Percentiles rank a stretch among this genome's conserved stretches.
Conservation (phyloP, 2,113 vertebrate genomes). For the Empidonax traillii region DNA sequence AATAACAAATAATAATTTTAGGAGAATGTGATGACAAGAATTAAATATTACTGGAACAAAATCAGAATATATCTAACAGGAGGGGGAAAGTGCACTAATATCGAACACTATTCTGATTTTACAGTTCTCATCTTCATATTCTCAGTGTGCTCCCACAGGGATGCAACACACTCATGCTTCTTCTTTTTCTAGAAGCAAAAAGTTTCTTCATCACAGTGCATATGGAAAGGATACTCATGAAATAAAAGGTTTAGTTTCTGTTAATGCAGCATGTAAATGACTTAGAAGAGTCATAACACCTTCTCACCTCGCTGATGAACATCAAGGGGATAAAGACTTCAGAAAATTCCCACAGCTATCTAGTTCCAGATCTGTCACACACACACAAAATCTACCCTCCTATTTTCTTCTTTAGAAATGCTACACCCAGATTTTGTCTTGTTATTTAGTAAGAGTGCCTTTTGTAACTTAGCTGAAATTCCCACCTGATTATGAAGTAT, state of each 20-base stretch:
- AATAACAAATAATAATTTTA: background rate
- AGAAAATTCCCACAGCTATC: background rate
- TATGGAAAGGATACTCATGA: background rate
- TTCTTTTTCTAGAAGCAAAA: background rate
- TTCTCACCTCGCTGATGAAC: background rate
- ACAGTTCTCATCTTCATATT: background rate
- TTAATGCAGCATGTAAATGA: background rate
- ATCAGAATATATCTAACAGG: accelerated
- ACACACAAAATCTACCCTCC: background rate
- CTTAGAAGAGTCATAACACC: background rate
- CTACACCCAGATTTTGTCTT: background rate
- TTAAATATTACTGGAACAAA: background rate
- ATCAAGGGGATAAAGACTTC: background rate
- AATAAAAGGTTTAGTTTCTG: background rate
- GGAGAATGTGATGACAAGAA: background rate
- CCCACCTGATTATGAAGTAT: background rate
- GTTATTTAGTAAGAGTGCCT: background rate
- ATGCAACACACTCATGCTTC: background rate
- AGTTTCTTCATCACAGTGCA: background rate
- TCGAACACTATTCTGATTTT: background rate
- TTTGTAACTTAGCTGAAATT: background rate
- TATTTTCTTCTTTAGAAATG: background rate
- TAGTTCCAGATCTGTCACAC: background rate
- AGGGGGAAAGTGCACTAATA: background rate
- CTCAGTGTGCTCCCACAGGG: background rate